phyloP scores from a whole-genome alignment of 2,113 vertebrate genomes.

The Nanger granti region DNA sequence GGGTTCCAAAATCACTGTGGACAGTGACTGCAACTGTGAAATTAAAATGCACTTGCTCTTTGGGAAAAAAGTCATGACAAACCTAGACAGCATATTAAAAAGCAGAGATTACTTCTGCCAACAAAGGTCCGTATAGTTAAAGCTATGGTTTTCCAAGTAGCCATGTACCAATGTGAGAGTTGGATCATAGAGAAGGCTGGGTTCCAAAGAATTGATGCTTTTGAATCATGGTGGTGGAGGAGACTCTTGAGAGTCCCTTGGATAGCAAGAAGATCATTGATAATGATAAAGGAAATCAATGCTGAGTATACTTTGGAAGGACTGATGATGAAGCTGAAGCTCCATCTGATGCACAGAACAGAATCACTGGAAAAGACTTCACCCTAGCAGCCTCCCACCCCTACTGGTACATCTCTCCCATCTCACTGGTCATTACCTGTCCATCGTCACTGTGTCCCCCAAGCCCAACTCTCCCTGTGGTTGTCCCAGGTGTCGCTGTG shows the following conservation, averaged over 20 bases:
- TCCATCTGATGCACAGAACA: neutral
- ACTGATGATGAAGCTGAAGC: neutral
- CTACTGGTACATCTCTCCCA: neutral
- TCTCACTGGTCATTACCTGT: neutral
- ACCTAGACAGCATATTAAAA: neutral
- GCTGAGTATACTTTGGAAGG: neutral
- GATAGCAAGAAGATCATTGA: neutral
- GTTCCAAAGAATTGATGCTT: neutral
- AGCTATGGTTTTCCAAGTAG: neutral
- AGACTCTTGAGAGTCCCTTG: neutral
- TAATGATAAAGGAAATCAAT: neutral
- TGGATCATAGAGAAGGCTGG: neutral
- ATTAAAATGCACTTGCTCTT: neutral
- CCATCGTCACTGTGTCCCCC: neutral
- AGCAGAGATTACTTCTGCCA: neutral
- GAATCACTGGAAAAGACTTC: neutral
- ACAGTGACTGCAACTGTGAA: neutral
- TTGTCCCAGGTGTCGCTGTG: neutral
- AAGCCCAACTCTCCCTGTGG: neutral
- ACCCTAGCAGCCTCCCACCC: too few species aligned
- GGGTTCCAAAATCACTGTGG: neutral
- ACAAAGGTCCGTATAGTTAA: neutral
- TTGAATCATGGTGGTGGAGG: neutral
- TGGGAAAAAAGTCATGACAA: neutral
- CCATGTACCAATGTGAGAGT: fast-evolving